Base-by-base conservation (phyloP, 2,113 vertebrate genomes). In the Sigmodon hispidus region DNA sequence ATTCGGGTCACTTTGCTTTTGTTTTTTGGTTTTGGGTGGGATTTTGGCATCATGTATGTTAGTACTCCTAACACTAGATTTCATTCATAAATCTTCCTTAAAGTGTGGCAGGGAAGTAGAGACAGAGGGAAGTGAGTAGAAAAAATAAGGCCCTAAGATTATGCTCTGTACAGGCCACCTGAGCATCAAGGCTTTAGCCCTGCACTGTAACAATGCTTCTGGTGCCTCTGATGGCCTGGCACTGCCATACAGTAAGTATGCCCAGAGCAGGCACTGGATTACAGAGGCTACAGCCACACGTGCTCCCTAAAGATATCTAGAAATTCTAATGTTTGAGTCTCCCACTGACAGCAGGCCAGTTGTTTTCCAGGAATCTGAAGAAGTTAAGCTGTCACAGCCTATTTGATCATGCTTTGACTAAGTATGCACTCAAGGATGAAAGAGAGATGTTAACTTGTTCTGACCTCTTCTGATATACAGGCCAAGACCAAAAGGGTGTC, bases 41-140 rank as follows among this genome's bases (percentile, higher is more conserved):
- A n/a, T n/a, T 52, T 70, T 2, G 10, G 6, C 0, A 16, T 1
- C 1, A 43, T 21, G 6, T 16, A 5, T 52, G 1, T 50, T 4
- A 73, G 43, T 3, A 34, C 3, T 16, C 3, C 0, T 31, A 16
- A 70, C 6, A 4, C 19, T 10, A 5, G 6, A 31, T 19, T n/a
- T 83, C 34, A 73, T 31, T 92, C 3, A 36, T 0, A 3, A 57
- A 65, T 24, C n/a, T 26, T 40, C 61, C 75, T 57, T n/a, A 17
- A 17, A n/a, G 4, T 83, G 79, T 11, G 15, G 63, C 70, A 40
- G 26, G 7, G 7, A 29, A 19, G 13, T 11, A 59, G 7, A 92
- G 52, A 15, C 9, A 0, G 12, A 79, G 55, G 9, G 69, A 48
- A 67, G 43, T 7, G 22, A 22, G 10, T 1, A 26, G 80, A 87